These are phyloP conservation scores for Sycobia sp. DNA, from an alignment of 1,140 invertebrate genomes.

Conservation along the genomic window DNA sequence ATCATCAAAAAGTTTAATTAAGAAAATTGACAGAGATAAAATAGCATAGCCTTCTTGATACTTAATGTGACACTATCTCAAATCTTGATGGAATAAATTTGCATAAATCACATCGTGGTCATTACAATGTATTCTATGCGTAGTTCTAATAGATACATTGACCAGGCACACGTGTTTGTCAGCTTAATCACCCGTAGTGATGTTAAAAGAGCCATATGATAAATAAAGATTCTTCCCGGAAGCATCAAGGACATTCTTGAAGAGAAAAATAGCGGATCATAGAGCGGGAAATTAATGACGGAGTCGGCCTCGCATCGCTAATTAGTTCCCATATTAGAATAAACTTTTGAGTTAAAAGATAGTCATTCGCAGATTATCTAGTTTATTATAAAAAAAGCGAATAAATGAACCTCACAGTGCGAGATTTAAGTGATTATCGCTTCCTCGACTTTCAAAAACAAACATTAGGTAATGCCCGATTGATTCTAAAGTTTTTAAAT, in stretches of 20 bases:
- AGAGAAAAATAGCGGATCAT: neutral
- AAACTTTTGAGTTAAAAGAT: neutral
- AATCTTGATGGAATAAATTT: neutral
- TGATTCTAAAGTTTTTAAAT: too few relatives aligned
- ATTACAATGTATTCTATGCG: neutral
- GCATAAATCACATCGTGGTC: neutral
- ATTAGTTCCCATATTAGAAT: constrained; percentile 4
- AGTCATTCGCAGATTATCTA: too few relatives aligned
- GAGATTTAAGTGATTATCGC: too few relatives aligned
- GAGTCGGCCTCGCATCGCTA: constrained; percentile 1
- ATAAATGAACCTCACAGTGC: too few relatives aligned
- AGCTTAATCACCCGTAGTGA: constrained; percentile 3
- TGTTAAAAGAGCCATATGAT: constrained; percentile 7
- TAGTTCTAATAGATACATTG: neutral
- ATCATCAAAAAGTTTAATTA: too few relatives aligned
- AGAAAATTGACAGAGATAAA: too few relatives aligned
- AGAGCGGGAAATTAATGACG: constrained; percentile 2
- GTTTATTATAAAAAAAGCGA: too few relatives aligned
- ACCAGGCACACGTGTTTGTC: neutral
- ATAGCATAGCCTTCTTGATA: too few relatives aligned
- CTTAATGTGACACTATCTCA: neutral
- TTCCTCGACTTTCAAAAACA: too few relatives aligned
- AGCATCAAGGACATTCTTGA: neutral
- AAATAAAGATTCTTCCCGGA: constrained; percentile 15
- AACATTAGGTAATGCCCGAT: too few relatives aligned